phyloP scores from a whole-genome alignment of 2,113 vertebrate species.

The Penelope pileata region DNA sequence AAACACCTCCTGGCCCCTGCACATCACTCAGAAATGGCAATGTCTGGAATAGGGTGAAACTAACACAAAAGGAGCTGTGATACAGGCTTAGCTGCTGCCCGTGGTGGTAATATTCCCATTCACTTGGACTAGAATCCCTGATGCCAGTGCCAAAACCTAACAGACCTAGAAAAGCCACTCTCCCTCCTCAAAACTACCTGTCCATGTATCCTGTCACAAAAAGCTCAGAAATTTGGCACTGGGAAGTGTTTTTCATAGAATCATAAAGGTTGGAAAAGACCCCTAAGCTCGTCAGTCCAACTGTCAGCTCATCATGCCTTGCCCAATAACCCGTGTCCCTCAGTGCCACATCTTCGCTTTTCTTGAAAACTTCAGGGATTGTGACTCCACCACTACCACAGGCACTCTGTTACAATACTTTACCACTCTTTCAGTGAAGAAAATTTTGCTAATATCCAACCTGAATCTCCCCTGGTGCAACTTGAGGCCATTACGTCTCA shows the following conservation, averaged over 20 bases:
- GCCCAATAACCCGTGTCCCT: too few relatives aligned
- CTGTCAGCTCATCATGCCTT: too few relatives aligned
- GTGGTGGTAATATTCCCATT: neutral
- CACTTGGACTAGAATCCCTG: neutral
- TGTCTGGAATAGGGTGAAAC: neutral
- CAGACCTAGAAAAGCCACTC: neutral
- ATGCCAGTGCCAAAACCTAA: neutral
- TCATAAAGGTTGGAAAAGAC: neutral
- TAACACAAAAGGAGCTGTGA: neutral
- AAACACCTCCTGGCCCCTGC: fast-evolving
- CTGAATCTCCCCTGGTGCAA: too few relatives aligned
- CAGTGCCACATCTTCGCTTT: too few relatives aligned
- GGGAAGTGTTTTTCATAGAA: neutral
- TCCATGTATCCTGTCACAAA: neutral
- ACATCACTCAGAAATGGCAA: neutral
- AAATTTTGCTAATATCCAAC: too few relatives aligned
- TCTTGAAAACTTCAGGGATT: too few relatives aligned
- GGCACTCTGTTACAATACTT: too few relatives aligned
- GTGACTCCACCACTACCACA: too few relatives aligned
- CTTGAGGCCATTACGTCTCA: too few relatives aligned
- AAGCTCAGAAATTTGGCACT: neutral
- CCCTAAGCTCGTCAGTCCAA: too few relatives aligned
- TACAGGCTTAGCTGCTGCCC: neutral
- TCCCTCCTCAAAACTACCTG: neutral
- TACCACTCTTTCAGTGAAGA: too few relatives aligned